Evolutionary conservation across 2,797 vertebrate species (phyloP).

Genomic region (Malacoctenus gilli): DNA sequence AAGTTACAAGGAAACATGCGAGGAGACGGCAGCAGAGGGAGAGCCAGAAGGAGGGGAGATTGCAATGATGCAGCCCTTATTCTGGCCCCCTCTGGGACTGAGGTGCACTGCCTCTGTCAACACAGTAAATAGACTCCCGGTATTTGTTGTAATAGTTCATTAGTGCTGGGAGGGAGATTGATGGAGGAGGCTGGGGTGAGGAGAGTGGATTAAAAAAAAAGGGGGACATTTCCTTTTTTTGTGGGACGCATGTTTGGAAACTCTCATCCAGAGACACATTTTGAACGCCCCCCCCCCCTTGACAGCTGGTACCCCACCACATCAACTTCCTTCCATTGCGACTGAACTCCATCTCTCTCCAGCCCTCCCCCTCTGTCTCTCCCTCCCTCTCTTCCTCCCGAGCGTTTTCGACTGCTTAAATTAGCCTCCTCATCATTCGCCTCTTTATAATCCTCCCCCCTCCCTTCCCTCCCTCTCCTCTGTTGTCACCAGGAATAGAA

Average conservation of each 20-base stretch:
- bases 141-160: constrained; percentile 70
- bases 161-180: constrained; percentile 63
- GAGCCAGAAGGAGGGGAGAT: constrained; percentile 16
- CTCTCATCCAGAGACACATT: constrained; percentile 32
- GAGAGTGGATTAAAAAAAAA: constrained; percentile 40
- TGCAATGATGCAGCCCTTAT: constrained; percentile 49
- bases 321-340: constrained; percentile 57
- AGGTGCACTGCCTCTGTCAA: constrained; percentile 55
- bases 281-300: constrained; percentile 34
- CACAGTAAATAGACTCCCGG: constrained; percentile 52
- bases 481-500: constrained; percentile 70
- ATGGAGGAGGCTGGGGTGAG: constrained; percentile 32
- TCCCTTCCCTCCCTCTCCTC: constrained; percentile 25
- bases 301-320: constrained; percentile 49
- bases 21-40: constrained; percentile 17
- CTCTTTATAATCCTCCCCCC: constrained; percentile 52
- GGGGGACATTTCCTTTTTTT: constrained; percentile 40
- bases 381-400: constrained; percentile 4
- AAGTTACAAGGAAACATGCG: constrained; percentile 37
- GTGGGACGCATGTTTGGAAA: constrained; percentile 32
- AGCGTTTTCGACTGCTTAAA: constrained; percentile 62
- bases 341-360: background rate
- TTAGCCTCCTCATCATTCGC: constrained; percentile 69
- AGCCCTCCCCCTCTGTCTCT: background rate
- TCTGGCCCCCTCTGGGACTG: constrained; percentile 31